Conservation (phyloP, 2,888 invertebrate genomes). For the Sycophila texana region DNA sequence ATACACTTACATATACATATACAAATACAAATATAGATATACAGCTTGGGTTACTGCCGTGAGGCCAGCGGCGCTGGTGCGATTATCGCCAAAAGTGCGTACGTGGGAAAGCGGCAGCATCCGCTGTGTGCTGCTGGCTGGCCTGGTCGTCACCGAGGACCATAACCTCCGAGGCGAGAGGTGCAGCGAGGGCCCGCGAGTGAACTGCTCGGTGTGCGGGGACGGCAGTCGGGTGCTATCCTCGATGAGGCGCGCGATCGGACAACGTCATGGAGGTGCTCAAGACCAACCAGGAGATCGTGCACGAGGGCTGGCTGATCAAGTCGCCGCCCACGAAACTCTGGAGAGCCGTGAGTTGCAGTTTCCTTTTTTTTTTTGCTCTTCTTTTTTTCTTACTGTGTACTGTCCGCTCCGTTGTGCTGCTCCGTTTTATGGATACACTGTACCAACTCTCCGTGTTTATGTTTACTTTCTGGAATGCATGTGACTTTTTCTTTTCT, state of each 20-base stretch:
- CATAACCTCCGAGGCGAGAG: constrained; percentile 4
- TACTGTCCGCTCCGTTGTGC: no score
- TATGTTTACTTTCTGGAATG: constrained; percentile 16
- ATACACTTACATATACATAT: no score
- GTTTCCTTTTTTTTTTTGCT: constrained; percentile 8
- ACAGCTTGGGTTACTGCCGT: neutral
- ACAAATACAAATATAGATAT: no score
- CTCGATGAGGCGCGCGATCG: constrained; percentile 47
- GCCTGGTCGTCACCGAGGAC: constrained; percentile 10
- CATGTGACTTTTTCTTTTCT: neutral
- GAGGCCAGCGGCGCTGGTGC: neutral
- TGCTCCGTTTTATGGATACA: neutral
- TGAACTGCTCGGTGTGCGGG: no score
- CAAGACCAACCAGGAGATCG: constrained; percentile 80
- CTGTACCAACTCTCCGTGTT: neutral
- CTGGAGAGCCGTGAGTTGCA: constrained; percentile 92
- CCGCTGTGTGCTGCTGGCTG: neutral
- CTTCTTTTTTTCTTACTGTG: no score
- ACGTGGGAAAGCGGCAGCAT: constrained; percentile 22
- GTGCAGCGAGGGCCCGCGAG: neutral
- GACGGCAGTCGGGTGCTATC: neutral
- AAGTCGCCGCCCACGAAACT: constrained; percentile 96
- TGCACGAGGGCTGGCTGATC: constrained; percentile 95
- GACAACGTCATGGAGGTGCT: constrained; percentile 48
- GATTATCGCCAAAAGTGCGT: constrained; percentile 21